A percentile compares a stretch with the other conserved stretches of the same genome.
Evolutionary conservation across 2,113 vertebrate species (phyloP).

Genomic region (Diadophis punctatus): DNA sequence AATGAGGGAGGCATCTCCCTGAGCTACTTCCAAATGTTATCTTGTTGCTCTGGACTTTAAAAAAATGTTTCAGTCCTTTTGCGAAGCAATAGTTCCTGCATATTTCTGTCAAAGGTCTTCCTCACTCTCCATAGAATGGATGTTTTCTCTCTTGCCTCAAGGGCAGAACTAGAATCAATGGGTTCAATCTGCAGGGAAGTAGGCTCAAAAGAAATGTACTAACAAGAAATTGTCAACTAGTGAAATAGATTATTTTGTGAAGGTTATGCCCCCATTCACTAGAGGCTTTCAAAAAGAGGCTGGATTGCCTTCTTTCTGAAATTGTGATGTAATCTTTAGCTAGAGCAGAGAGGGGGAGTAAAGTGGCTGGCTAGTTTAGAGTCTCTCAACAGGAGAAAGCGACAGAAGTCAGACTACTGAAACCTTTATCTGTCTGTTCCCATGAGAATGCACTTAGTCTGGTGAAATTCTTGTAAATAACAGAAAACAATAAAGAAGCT

Average conservation of each 20-base stretch:
- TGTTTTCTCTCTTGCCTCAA: background rate
- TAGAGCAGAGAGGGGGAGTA: background rate
- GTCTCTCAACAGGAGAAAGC: background rate
- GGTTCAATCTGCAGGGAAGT: background rate
- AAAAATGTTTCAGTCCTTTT: background rate
- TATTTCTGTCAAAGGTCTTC: background rate
- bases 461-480: background rate
- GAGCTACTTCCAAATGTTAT: background rate
- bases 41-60: background rate
- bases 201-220: background rate
- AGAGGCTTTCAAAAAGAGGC: background rate
- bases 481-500: background rate
- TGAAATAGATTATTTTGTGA: background rate
- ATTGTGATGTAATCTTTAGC: background rate
- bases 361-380: background rate
- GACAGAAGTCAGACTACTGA: background rate
- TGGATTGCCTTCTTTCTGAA: background rate
- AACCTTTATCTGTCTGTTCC: background rate
- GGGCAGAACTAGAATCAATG: background rate
- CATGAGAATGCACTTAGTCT: background rate
- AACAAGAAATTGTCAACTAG: background rate
- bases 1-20: background rate
- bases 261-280: background rate
- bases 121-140: background rate
- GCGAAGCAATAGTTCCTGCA: background rate